These are phyloP conservation scores for Pterostichus madidus DNA, from an alignment of 2,888 invertebrate species.

Conservation along the genomic window DNA sequence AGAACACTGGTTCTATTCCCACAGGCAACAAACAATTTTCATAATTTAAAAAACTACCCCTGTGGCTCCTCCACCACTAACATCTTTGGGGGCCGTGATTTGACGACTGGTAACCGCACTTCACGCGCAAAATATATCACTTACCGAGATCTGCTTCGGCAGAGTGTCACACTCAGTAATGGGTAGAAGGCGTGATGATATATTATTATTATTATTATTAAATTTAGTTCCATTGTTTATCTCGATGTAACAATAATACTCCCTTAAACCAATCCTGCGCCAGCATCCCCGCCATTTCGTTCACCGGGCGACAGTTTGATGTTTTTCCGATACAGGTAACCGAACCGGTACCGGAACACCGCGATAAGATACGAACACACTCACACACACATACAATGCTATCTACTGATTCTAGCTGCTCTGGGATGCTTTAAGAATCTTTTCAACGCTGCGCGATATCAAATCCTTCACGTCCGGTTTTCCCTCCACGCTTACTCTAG, in stretches of 20 bases:
- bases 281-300: neutral
- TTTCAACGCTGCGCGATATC: conserved; percentile 55
- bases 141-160: too few relatives aligned
- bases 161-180: too few relatives aligned
- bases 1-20: too few relatives aligned
- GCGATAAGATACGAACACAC: conserved; percentile 44
- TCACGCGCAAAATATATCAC: too few relatives aligned
- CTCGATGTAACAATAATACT: conserved; percentile 27
- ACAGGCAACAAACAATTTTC: too few relatives aligned
- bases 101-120: too few relatives aligned
- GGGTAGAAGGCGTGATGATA: too few relatives aligned
- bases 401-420: conserved; percentile 34
- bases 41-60: too few relatives aligned
- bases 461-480: conserved; percentile 52
- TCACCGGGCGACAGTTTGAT: conserved; percentile 57
- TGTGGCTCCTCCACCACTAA: too few relatives aligned
- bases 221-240: neutral
- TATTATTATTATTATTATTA: too few relatives aligned
- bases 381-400: conserved; percentile 25
- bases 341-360: conserved; percentile 60
- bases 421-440: conserved; percentile 52
- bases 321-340: conserved; percentile 66
- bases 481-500: neutral
- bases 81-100: too few relatives aligned
- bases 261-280: conserved; percentile 29